Evolutionary conservation across 2,113 vertebrate genomes (phyloP).

Genomic region (Gasterosteus aculeatus): DNA sequence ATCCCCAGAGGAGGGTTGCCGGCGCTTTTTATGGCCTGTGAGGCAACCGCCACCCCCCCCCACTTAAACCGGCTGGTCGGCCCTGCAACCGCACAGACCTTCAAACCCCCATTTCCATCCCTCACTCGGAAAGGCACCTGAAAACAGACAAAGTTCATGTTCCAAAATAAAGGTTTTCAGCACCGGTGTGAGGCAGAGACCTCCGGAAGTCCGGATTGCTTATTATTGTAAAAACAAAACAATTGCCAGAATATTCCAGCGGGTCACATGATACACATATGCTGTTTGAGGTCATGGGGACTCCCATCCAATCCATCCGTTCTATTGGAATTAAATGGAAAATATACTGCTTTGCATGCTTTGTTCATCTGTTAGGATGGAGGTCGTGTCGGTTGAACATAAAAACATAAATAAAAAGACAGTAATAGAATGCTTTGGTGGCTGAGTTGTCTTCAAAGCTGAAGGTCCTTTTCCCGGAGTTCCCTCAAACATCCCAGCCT

Average conservation of each 20-base stretch:
- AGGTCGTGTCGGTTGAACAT: neutral
- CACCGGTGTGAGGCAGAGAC: neutral
- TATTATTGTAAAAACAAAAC: neutral
- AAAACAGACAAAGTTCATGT: slow-evolving; percentile 25
- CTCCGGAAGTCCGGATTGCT: neutral
- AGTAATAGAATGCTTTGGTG: neutral
- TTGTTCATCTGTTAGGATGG: neutral
- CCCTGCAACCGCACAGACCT: slow-evolving; percentile 16
- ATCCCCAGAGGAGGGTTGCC: slow-evolving; percentile 54
- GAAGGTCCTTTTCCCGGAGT: neutral
- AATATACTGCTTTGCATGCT: neutral
- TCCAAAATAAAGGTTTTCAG: slow-evolving; percentile 7
- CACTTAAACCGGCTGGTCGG: slow-evolving; percentile 14
- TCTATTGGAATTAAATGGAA: neutral
- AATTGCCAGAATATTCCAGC: neutral
- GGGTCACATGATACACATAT: neutral
- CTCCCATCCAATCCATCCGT: neutral
- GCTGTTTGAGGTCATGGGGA: neutral
- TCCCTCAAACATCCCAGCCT: neutral
- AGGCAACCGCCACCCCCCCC: slow-evolving; percentile 41
- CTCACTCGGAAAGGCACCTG: slow-evolving; percentile 12
- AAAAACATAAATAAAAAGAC: neutral
- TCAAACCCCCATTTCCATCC: slow-evolving; percentile 25
- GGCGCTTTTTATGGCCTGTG: slow-evolving; percentile 62
- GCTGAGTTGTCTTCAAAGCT: neutral